Evolutionary conservation across 1,140 invertebrate genomes (phyloP), one percentile per base, ranked within the genome.

Genomic region (Wiebesia pumilae): DNA sequence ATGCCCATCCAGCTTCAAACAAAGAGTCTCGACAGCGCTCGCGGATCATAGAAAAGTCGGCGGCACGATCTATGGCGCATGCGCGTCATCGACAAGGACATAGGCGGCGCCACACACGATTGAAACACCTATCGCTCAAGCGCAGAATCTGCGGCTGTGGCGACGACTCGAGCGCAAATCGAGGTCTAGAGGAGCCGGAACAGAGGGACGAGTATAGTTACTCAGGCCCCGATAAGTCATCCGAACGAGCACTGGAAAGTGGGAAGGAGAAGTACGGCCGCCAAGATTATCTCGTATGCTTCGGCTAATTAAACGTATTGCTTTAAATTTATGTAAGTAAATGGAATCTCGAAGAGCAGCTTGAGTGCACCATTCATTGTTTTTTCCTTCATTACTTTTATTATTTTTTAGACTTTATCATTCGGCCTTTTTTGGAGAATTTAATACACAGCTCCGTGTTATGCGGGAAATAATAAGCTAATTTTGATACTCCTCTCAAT

Each of bases 261-360:
- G 24, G 24, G 10, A 54, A n/a, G 40, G 30, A 16, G 21, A 38
- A 16, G 16, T 38, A 43, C 71, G 9, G 1, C 10, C 71, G 14
- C 35, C 3, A 12, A 79, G 43, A 84, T 73, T 81, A 84, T 84
- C 77, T 84, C 43, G 77, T 14, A 33, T 21, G n/a, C 73, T 0
- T 43, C 27, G 75, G 21, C 58, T 65, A 84, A 84, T 79, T 84
- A 84, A 84, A 79, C 75, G 62, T 65, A 84, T 84, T 84, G 51
- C 83, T 69, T 84, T 33, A 69, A 84, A 84, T 69, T 69, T 84
- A 79, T 79, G 75, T 79, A 84, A 84, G 38, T 51, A 77, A 84
- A 84, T 78, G 73, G 73, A 77, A 65, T 84, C 58, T 79, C 33
- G 40, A 75, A 58, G 35, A 35, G 21, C 14, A 40, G 19, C 40